phyloP scores from a whole-genome alignment of 1,140 invertebrate genomes.

The Caligus rogercresseyi region DNA sequence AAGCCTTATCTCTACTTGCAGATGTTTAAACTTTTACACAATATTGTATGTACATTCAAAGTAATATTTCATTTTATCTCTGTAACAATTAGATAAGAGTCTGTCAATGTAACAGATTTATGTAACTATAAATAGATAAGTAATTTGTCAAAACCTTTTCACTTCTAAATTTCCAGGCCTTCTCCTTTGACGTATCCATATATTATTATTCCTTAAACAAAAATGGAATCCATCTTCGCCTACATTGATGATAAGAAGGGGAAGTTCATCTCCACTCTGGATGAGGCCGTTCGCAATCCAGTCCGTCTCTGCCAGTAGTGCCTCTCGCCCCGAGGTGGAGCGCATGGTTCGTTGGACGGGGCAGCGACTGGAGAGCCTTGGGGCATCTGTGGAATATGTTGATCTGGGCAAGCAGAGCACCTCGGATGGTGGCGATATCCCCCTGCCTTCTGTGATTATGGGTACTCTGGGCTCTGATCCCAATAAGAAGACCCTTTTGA shows the following conservation, averaged over 20 bases:
- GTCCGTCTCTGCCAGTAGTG: conserved; percentile 82
- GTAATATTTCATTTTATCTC: no score
- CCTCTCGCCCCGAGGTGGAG: conserved; percentile 49
- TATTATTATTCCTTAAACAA: no score
- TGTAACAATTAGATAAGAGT: no score
- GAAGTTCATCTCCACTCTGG: conserved; percentile 56
- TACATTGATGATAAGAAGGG: conserved; percentile 56
- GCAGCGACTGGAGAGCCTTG: conserved; percentile 50
- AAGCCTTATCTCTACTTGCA: no score
- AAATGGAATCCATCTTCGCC: conserved; percentile 33
- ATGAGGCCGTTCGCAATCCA: conserved; percentile 78
- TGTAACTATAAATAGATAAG: no score
- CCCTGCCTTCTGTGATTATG: conserved; percentile 72
- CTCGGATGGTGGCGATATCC: conserved; percentile 47
- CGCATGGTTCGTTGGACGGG: conserved; percentile 64
- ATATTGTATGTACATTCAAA: no score
- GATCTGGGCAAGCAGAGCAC: conserved; percentile 61
- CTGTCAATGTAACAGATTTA: no score
- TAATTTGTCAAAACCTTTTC: no score
- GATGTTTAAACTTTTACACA: no score
- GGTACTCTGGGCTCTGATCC: conserved; percentile 45
- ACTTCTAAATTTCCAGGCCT: no score
- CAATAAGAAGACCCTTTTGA: conserved; percentile 54
- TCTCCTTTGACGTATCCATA: no score
- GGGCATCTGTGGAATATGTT: conserved; percentile 50